A percentile compares a stretch with the other conserved stretches of the same genome.
Conservation (phyloP, 2,113 vertebrate species). For the Otocyon megalotis region DNA sequence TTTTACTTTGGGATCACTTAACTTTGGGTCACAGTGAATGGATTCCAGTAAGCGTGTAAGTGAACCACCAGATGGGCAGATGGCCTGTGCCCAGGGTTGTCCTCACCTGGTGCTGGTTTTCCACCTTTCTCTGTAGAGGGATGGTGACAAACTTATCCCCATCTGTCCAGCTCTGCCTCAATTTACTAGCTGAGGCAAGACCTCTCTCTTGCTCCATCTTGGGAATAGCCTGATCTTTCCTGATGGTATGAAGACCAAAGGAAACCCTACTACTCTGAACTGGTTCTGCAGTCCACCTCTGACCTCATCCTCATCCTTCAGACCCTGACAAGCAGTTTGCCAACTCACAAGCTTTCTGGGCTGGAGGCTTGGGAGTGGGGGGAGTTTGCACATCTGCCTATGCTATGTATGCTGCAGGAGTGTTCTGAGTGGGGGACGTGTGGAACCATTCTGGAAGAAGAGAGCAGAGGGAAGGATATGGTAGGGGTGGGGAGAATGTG, state of each 20-base stretch:
- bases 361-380: not conserved
- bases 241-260: not conserved
- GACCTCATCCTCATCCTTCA: slow-evolving; percentile 11
- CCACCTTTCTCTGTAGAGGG: not conserved
- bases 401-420: not conserved
- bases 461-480: not conserved
- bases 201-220: not conserved
- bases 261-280: not conserved
- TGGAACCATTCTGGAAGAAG: not conserved
- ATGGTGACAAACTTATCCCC: not conserved
- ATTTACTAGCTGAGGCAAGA: not conserved
- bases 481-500: not conserved
- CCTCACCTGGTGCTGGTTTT: not conserved
- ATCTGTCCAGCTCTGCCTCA: not conserved
- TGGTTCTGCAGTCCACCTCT: not conserved
- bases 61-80: not conserved
- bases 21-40: slow-evolving; percentile 21
- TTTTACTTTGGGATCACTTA: not conserved
- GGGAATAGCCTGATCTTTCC: not conserved
- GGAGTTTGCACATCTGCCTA: accelerated
- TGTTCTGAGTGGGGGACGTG: not conserved
- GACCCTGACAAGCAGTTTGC: not conserved
- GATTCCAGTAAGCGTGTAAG: not conserved
- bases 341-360: not conserved
- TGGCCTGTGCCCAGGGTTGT: not conserved